Conservation (phyloP, 2,888 invertebrate species). For the Antheraea yamamai region DNA sequence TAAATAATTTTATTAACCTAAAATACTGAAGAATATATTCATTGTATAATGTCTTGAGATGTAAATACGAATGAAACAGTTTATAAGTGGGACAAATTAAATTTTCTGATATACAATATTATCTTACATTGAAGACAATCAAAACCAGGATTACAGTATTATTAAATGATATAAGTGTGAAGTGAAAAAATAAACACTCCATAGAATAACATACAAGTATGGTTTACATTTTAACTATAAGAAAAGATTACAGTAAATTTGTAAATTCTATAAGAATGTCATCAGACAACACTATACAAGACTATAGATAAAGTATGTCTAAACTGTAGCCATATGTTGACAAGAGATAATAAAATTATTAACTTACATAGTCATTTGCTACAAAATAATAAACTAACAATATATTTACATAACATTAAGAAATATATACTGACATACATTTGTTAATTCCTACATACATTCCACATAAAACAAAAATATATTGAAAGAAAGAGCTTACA, state of each 20-base stretch:
- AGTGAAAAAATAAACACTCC: no score
- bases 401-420: background rate
- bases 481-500: background rate
- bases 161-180: background rate
- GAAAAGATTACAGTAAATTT: no score
- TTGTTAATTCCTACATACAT: background rate
- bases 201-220: no score
- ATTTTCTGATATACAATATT: background rate
- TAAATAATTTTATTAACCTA: constrained; percentile 3
- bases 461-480: background rate
- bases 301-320: no score
- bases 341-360: no score
- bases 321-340: no score
- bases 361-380: no score
- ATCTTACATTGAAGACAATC: background rate
- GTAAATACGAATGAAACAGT: background rate
- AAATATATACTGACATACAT: background rate
- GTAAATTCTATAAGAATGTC: no score
- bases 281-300: no score
- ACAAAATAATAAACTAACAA: background rate
- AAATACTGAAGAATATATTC: constrained; percentile 6
- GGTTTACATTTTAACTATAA: no score
- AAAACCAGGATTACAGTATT: background rate
- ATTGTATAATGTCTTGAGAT: background rate
- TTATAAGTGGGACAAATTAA: background rate